Conservation (phyloP, 1,140 invertebrate species). For the Eubasilissa regina region DNA sequence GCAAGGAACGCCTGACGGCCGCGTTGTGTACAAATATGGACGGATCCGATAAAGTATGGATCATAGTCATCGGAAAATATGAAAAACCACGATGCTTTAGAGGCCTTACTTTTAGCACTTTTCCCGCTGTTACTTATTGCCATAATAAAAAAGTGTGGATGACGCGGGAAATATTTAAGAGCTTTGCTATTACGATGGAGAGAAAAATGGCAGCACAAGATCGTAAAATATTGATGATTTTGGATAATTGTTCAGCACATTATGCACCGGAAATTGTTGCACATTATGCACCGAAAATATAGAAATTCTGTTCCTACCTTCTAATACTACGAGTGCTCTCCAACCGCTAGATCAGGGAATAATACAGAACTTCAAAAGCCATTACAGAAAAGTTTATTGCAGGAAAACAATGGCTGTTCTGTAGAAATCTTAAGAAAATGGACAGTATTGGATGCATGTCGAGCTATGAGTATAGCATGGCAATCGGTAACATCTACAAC, state of each 20-base stretch:
- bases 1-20: neutral
- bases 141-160: neutral
- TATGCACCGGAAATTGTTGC: neutral
- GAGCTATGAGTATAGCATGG: neutral
- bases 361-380: neutral
- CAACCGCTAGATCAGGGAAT: neutral
- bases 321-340: neutral
- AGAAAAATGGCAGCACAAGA: slow-evolving; percentile 11
- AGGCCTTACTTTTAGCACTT: neutral
- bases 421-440: neutral
- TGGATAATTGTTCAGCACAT: slow-evolving; percentile 13
- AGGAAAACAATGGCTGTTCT: neutral
- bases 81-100: neutral
- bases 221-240: neutral
- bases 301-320: neutral
- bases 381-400: neutral
- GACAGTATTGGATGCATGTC: neutral
- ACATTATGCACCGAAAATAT: no score
- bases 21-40: neutral
- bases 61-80: neutral
- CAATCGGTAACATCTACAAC: neutral
- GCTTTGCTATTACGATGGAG: neutral
- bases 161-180: neutral
- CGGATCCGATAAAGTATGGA: neutral
- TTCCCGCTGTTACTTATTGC: neutral